phyloP scores from a whole-genome alignment of 1,140 invertebrate genomes.

The Drosophila obscura region DNA sequence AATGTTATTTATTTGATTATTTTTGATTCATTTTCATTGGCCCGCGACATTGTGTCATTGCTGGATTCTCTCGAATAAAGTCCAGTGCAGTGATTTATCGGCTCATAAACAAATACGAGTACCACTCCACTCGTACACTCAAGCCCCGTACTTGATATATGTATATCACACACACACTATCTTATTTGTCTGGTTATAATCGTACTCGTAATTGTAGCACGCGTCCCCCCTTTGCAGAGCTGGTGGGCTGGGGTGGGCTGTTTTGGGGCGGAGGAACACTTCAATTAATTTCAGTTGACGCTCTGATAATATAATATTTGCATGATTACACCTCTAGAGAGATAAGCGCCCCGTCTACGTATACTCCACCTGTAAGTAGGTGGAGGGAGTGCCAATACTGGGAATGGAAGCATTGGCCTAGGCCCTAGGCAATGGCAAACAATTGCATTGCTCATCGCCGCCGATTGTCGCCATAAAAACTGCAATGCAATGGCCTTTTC shows the following conservation, averaged over 20 bases:
- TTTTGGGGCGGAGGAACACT: not conserved
- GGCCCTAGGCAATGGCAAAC: slow-evolving; percentile 43
- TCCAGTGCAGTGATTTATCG: slow-evolving; percentile 63
- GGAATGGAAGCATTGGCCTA: slow-evolving; percentile 46
- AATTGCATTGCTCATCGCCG: slow-evolving; percentile 25
- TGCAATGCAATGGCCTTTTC: slow-evolving; percentile 8
- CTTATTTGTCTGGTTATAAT: slow-evolving; percentile 51
- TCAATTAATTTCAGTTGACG: slow-evolving; percentile 20
- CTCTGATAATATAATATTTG: slow-evolving; percentile 54
- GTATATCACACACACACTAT: slow-evolving; percentile 41
- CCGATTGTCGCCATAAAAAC: slow-evolving; percentile 10
- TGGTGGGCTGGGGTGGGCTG: not conserved
- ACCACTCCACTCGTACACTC: slow-evolving; percentile 5
- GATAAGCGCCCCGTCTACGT: slow-evolving; percentile 14
- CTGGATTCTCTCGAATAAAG: slow-evolving; percentile 67
- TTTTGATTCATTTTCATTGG: slow-evolving; percentile 82
- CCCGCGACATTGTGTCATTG: slow-evolving; percentile 72
- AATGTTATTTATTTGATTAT: slow-evolving; percentile 80
- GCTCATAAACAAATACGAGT: slow-evolving; percentile 52
- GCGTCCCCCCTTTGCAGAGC: slow-evolving; percentile 33
- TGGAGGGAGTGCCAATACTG: slow-evolving; percentile 12
- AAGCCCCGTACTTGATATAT: too few species aligned
- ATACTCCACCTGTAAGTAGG: not conserved
- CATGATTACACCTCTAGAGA: slow-evolving; percentile 22
- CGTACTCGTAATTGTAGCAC: slow-evolving; percentile 44